Evolutionary conservation across 2,797 vertebrate species (phyloP).

Genomic region (Nyctibius grandis): DNA sequence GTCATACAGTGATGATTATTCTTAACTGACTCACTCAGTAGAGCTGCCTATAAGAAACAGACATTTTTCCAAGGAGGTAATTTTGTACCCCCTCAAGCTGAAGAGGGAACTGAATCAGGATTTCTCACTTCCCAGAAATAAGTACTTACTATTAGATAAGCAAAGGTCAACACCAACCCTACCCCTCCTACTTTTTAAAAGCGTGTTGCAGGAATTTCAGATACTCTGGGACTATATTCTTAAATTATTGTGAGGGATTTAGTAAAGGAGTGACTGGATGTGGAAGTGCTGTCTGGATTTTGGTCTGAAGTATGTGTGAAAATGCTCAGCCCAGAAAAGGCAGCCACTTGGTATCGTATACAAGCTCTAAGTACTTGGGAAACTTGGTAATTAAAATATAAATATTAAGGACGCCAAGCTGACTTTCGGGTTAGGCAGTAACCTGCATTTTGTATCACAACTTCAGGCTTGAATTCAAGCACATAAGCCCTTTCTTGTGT

Average conservation of each 20-base stretch:
- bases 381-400: background rate
- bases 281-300: background rate
- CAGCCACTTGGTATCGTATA: background rate
- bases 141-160: background rate
- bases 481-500: background rate
- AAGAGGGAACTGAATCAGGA: background rate
- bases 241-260: background rate
- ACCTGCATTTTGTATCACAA: background rate
- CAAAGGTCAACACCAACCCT: background rate
- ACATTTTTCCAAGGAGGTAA: background rate
- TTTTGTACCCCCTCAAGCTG: background rate
- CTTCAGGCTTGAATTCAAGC: background rate
- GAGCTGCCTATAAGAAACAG: background rate
- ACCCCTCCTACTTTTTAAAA: background rate
- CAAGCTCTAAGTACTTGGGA: background rate
- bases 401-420: background rate
- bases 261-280: background rate
- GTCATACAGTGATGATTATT: background rate
- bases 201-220: background rate
- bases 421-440: background rate
- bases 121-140: background rate
- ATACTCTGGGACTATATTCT: background rate
- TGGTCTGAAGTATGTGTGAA: background rate
- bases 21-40: background rate
- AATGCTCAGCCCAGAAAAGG: background rate